Conservation (phyloP, 2,113 vertebrate species). For the Carassius gibelio region DNA sequence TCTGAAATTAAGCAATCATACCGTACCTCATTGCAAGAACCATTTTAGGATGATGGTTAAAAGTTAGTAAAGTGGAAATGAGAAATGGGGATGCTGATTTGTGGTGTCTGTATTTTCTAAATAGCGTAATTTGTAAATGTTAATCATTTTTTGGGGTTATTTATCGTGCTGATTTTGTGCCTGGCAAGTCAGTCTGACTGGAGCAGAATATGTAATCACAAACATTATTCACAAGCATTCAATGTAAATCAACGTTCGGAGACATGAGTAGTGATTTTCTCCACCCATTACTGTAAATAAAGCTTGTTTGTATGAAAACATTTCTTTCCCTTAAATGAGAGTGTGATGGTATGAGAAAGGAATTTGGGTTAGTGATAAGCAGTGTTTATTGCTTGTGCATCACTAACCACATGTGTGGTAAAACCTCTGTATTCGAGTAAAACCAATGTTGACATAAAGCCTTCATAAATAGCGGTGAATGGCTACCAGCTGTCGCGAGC, state of each 20-base stretch:
- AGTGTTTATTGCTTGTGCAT: slow-evolving; percentile 64
- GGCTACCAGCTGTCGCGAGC: slow-evolving; percentile 69
- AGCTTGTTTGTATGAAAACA: slow-evolving; percentile 40
- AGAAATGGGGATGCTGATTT: slow-evolving; percentile 10
- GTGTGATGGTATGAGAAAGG: slow-evolving; percentile 46
- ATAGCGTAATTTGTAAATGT: slow-evolving; percentile 18
- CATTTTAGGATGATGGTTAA: background rate
- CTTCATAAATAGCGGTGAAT: slow-evolving; percentile 72
- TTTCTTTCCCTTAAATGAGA: background rate
- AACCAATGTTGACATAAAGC: slow-evolving; percentile 58
- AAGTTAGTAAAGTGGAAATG: background rate
- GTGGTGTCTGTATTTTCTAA: slow-evolving; percentile 10
- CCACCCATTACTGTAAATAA: slow-evolving; percentile 46
- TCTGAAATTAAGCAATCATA: background rate
- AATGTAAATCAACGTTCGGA: slow-evolving; percentile 35
- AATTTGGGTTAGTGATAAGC: slow-evolving; percentile 61
- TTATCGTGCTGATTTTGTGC: slow-evolving; percentile 49
- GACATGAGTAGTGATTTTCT: slow-evolving; percentile 23
- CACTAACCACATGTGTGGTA: slow-evolving; percentile 70
- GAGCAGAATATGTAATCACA: slow-evolving; percentile 42
- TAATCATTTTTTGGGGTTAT: slow-evolving; percentile 11
- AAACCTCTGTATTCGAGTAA: slow-evolving; percentile 58
- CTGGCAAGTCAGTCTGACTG: slow-evolving; percentile 47
- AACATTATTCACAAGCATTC: slow-evolving; percentile 1
- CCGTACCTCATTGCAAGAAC: slow-evolving; percentile 11